These are phyloP conservation scores for Scaptomyza tumidula DNA, from an alignment of 2,888 invertebrate genomes.

Conservation along the genomic window DNA sequence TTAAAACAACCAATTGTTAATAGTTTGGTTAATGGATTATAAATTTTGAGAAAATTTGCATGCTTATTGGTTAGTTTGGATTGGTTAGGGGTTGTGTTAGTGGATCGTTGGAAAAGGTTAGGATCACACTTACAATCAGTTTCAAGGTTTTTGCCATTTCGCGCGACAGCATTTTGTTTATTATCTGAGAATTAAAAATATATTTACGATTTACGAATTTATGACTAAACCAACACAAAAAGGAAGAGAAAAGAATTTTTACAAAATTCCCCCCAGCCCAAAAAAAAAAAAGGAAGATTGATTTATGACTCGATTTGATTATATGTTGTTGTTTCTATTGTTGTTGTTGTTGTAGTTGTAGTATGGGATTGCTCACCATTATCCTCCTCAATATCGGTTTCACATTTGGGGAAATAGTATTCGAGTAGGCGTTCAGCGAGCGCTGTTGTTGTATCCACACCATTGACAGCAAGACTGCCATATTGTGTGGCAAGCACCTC, in stretches of 20 bases:
- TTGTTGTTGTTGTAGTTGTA: not conserved
- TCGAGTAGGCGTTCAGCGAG: slow-evolving; percentile 90
- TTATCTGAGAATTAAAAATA: slow-evolving; percentile 82
- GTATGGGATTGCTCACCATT: slow-evolving; percentile 83
- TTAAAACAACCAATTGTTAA: too few relatives aligned
- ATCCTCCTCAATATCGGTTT: slow-evolving; percentile 86
- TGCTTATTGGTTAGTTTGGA: not conserved
- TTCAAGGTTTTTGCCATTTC: slow-evolving; percentile 83
- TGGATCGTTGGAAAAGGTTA: not conserved
- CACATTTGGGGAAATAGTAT: slow-evolving; percentile 88
- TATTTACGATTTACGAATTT: slow-evolving; percentile 40
- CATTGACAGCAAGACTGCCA: slow-evolving; percentile 88
- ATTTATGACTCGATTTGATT: not conserved
- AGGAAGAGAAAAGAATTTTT: not conserved
- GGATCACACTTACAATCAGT: slow-evolving; percentile 82
- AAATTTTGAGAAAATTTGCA: too few relatives aligned
- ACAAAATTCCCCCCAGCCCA: not conserved
- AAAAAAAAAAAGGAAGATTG: too few relatives aligned
- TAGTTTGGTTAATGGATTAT: too few relatives aligned
- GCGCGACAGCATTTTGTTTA: slow-evolving; percentile 82
- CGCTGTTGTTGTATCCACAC: slow-evolving; percentile 88
- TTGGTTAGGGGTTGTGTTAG: slow-evolving; percentile 7
- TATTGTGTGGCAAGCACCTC: slow-evolving; percentile 89
- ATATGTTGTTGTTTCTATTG: too few relatives aligned
- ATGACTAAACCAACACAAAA: slow-evolving; percentile 23